Base-by-base conservation (phyloP, 2,888 invertebrate genomes). In the Ctena decussata region DNA sequence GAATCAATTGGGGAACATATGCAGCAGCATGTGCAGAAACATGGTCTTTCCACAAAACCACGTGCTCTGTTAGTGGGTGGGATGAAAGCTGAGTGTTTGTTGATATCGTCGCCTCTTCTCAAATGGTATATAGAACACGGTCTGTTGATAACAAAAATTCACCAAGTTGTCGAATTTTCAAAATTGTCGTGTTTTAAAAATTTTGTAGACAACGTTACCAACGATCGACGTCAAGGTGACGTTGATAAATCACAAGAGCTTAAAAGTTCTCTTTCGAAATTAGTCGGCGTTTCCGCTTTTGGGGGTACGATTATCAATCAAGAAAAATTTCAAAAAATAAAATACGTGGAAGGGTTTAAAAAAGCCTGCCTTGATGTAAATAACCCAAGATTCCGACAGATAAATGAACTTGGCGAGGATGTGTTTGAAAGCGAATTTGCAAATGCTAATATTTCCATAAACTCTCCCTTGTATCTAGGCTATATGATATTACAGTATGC, bases 401-500 rank as follows among this genome's bases (percentile, higher is more conserved):
- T 79, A 18, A 18, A 6, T 21, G 27, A 37, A 21, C 41, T 77
- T 18, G 37, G 39, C 21, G 30, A 27, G 18, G 65, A 53, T 11
- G 5, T 44, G 30, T 77, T 37, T 69, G 81, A 82, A 71, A 71
- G 21, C 1, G 82, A 82, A 41, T 72, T 77, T 1, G 71, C 75
- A 18, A 90, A 87, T 60, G 2, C n/a, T 1, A 78, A 30, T 5
- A 70, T 89, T 21, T 46, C 15, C 27, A 71, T 86, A 18, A 65
- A 86, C 44, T 35, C 84, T 8, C 89, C 91, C 0, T 46, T 84
- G 0, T 86, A 92, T 27, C 32, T 89, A 12, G 87, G 86, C 0
- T 90, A 77, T 72, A 82, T 86, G 37, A 87, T 91, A 2, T 81
- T 89, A 41, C 84, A 91, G 39, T 87, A 90, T 27, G 91, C 90